Percentiles rank a stretch among this genome's conserved stretches.
Conservation (phyloP, 2,797 vertebrate species). For the Alosa sapidissima region DNA sequence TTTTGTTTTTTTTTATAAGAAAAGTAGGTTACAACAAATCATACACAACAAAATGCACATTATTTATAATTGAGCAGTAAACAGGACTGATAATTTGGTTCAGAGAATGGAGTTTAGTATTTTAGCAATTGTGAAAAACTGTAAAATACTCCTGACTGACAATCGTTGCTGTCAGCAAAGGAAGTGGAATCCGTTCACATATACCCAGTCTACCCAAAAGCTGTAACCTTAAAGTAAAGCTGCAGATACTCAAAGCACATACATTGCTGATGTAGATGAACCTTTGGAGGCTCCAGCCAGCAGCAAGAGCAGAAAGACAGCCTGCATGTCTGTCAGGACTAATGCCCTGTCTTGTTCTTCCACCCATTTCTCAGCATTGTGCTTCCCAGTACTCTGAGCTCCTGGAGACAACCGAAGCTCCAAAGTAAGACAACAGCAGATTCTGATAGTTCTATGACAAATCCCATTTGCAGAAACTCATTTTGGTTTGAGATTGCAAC, state of each 20-base stretch:
- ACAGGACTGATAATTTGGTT: no score
- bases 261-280: no score
- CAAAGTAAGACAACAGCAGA: slow-evolving; percentile 82
- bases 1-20: background rate
- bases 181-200: no score
- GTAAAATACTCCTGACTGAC: background rate
- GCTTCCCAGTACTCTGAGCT: slow-evolving; percentile 96
- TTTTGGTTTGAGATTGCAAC: background rate
- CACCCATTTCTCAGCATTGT: slow-evolving; percentile 79
- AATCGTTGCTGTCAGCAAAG: no score
- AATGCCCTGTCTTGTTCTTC: slow-evolving; percentile 41
- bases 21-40: background rate
- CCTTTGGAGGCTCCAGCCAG: no score
- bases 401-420: slow-evolving; percentile 91
- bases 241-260: no score
- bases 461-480: background rate
- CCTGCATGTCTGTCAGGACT: no score
- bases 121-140: no score
- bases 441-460: background rate
- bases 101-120: no score
- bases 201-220: no score
- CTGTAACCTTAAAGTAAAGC: no score
- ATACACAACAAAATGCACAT: background rate
- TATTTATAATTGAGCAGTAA: background rate
- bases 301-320: no score